Percentiles rank a stretch among this genome's conserved stretches.
Evolutionary conservation across 2,113 vertebrate species (phyloP).

Genomic region (Donacobius atricapilla): DNA sequence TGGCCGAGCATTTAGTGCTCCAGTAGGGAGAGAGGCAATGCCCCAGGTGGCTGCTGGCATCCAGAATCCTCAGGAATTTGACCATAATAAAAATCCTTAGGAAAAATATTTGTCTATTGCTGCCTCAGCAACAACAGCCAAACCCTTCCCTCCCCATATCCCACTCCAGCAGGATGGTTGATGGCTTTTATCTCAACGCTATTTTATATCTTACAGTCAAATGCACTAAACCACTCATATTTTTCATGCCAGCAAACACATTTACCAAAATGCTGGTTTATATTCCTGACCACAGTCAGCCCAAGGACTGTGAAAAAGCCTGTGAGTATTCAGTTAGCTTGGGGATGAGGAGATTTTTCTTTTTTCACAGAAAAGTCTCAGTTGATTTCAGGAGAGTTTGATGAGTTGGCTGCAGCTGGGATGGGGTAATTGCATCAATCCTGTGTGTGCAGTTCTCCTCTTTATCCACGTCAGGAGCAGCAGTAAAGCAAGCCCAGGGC

Average conservation of each 20-base stretch:
- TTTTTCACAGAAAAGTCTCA: neutral
- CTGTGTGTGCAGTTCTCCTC: neutral
- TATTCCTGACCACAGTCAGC: neutral
- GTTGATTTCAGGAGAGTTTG: neutral
- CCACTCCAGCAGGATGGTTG: neutral
- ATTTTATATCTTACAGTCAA: neutral
- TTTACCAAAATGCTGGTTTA: neutral
- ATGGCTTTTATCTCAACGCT: neutral
- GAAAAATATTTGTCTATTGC: neutral
- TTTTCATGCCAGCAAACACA: neutral
- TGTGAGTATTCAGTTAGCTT: neutral
- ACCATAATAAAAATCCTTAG: neutral
- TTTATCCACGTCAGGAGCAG: rapidly evolving
- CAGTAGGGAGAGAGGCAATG: rapidly evolving
- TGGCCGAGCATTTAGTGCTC: neutral
- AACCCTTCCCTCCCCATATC: neutral
- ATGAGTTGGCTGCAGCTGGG: neutral
- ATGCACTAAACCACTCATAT: neutral
- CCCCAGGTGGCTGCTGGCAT: neutral
- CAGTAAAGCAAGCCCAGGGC: neutral
- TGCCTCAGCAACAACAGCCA: neutral
- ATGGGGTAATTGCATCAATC: rapidly evolving
- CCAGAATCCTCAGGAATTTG: neutral
- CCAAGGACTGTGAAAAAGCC: neutral
- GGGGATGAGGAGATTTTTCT: neutral